Base-by-base conservation (phyloP, 1,140 invertebrate genomes). In the Drosophila lini region DNA sequence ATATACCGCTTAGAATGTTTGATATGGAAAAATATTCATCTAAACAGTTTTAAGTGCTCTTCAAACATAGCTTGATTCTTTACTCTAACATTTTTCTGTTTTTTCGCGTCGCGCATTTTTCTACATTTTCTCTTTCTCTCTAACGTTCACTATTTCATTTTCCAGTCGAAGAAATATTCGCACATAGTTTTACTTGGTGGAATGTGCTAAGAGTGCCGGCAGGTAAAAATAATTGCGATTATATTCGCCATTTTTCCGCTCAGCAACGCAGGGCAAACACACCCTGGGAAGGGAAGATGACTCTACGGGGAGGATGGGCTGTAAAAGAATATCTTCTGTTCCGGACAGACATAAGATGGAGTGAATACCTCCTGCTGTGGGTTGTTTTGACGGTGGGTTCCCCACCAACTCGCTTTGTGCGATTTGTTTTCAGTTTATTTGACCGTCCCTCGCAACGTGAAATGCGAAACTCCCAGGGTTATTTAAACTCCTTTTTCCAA, bases 151-250 rank as follows among this genome's bases (percentile, higher is more conserved):
- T 56, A 64, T 70, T 81, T 64, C 32, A 53, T 56, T 81, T 81
- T 53, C 61, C 55, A 76, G 73, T 56, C 56, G 53, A 60, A 59
- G 64, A 81, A 81, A 73, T 81, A 73, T 77, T 81, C 78, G 53
- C 76, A 74, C 68, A 71, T 71, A 71, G 52, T 71, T 73, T 48
- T 22, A 31, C 44, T 32, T 22, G 42, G 22, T 13, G 47, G 65
- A 81, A 77, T 71, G 64, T 61, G 59, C 44, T 40, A 57, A 78
- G 55, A 62, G 52, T 42, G 79, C 65, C 67, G 22, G 58, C 68
- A 67, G 73, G 56, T 81, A 67, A 62, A 78, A 81, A 73, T 81
- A 77, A 81, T 81, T 73, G 73, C 74, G 79, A 81, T 78, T 81
- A 77, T 65, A 60, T 42, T 60, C 45, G 55, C 32, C 22, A 73